Evolutionary conservation across 2,888 invertebrate species (phyloP).

Genomic region (Emmelina monodactyla): DNA sequence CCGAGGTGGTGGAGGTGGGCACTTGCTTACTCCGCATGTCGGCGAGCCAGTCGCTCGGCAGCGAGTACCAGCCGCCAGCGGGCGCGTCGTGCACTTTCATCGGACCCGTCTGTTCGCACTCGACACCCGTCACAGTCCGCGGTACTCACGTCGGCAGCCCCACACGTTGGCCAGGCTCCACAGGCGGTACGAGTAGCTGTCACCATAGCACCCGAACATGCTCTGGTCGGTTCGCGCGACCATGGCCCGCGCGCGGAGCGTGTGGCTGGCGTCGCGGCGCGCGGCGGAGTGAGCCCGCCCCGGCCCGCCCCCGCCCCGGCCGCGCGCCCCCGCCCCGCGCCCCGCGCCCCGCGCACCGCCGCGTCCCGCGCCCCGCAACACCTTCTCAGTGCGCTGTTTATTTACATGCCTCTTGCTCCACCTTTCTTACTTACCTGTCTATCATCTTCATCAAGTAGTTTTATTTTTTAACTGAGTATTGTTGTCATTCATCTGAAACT

Average conservation of each 20-base stretch:
- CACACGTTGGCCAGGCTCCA: conserved; percentile 81
- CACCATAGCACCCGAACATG: conserved; percentile 77
- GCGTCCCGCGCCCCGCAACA: conserved; percentile 17
- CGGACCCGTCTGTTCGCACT: conserved; percentile 47
- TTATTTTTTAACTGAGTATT: no score
- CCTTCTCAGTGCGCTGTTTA: conserved; percentile 24
- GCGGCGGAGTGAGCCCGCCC: conserved; percentile 61
- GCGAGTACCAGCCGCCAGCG: conserved; percentile 59
- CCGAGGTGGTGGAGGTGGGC: conserved; percentile 60
- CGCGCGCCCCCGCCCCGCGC: conserved; percentile 27
- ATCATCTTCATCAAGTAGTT: no score
- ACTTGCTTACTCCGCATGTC: conserved; percentile 65
- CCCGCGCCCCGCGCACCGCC: conserved; percentile 24
- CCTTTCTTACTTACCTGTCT: no score
- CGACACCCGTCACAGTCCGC: conserved; percentile 37
- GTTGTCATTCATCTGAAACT: no score
- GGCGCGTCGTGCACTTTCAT: conserved; percentile 62
- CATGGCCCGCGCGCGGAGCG: conserved; percentile 72
- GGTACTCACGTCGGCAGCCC: conserved; percentile 78
- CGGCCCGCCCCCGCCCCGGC: conserved; percentile 30
- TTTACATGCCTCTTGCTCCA: conserved; percentile 41
- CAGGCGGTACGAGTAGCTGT: conserved; percentile 79
- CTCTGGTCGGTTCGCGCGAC: conserved; percentile 82
- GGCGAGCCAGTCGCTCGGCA: conserved; percentile 60
- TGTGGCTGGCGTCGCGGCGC: conserved; percentile 44